These are phyloP conservation scores for Drosophila aff. DNA, from an alignment of 1,140 invertebrate species.

Conservation along the genomic window DNA sequence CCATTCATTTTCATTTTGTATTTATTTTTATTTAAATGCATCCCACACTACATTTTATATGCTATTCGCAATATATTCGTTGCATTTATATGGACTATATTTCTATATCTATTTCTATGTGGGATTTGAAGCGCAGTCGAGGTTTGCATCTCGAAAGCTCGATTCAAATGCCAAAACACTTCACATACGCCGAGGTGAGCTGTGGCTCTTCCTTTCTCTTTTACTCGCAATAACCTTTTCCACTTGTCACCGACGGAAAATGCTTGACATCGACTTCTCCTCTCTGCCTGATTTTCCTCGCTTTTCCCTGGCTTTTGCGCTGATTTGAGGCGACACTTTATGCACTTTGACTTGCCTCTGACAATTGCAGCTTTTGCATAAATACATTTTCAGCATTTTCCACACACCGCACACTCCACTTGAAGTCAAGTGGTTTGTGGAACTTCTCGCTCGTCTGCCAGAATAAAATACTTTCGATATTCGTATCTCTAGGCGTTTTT, in stretches of 20 bases:
- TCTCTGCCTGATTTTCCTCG: not conserved
- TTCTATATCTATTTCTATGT: slow-evolving; percentile 7
- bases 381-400: slow-evolving; percentile 79
- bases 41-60: slow-evolving; percentile 32
- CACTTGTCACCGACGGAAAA: slow-evolving; percentile 16
- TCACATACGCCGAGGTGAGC: slow-evolving; percentile 56
- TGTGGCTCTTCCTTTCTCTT: slow-evolving; percentile 4
- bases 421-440: slow-evolving; percentile 67
- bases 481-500: slow-evolving; percentile 50
- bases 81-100: slow-evolving; percentile 23
- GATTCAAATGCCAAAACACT: slow-evolving; percentile 78
- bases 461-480: slow-evolving; percentile 65
- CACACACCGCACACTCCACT: not conserved
- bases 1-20: slow-evolving; percentile 21
- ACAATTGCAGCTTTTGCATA: slow-evolving; percentile 83
- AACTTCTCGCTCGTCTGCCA: slow-evolving; percentile 31
- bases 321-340: slow-evolving; percentile 70
- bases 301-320: slow-evolving; percentile 8
- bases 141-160: slow-evolving; percentile 44
- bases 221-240: not conserved
- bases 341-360: slow-evolving; percentile 68
- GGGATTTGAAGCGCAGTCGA: slow-evolving; percentile 3
- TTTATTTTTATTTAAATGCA: slow-evolving; percentile 33
- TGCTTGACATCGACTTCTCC: slow-evolving; percentile 5
- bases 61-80: slow-evolving; percentile 31